Evolutionary conservation across 2,888 invertebrate genomes (phyloP), one percentile per base, ranked within the genome.

Genomic region (Pollenia angustigena): DNA sequence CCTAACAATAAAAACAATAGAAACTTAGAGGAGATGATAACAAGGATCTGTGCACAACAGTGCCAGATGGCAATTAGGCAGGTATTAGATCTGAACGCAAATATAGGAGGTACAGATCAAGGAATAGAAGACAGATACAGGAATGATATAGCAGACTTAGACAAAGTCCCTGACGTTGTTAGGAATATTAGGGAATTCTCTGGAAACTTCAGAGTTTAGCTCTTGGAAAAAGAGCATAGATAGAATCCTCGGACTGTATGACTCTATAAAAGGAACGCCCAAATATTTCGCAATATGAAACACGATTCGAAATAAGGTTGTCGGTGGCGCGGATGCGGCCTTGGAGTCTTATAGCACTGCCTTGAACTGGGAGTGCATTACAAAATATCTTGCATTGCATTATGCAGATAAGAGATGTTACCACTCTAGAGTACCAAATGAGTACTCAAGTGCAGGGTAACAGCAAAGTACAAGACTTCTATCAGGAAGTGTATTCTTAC

Each of bases 371-470:
- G 14, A 32, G 12, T 23, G 66, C 18, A 58, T 62, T n/a, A 9
- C 23, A 1, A 64, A 40, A 72, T 80, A 85, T 68, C 54, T 88
- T 0, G 79, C 64, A 1, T 46, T 84, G 12, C 87, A 87, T 44
- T 88, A 85, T 23, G n/a, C n/a, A n/a, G n/a, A n/a, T n/a, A n/a
- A n/a, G n/a, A n/a, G n/a, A n/a, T n/a, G n/a, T n/a, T n/a, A n/a
- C n/a, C n/a, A n/a, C n/a, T n/a, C n/a, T n/a, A n/a, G n/a, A n/a
- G n/a, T n/a, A 81, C 64, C 85, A 85, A 48, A 78, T 85, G 83
- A 81, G 76, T 10, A 64, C 79, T 0, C 18, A 85, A 32, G 71
- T 72, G 1, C 86, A 88, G 58, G 82, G 76, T 4, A 82, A 68
- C 9, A 44, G 7, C 9, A 68, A 68, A 0, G 60, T 85, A 12